Evolutionary conservation across 1,140 invertebrate genomes (phyloP).

Genomic region (Calliopsis andreniformis): DNA sequence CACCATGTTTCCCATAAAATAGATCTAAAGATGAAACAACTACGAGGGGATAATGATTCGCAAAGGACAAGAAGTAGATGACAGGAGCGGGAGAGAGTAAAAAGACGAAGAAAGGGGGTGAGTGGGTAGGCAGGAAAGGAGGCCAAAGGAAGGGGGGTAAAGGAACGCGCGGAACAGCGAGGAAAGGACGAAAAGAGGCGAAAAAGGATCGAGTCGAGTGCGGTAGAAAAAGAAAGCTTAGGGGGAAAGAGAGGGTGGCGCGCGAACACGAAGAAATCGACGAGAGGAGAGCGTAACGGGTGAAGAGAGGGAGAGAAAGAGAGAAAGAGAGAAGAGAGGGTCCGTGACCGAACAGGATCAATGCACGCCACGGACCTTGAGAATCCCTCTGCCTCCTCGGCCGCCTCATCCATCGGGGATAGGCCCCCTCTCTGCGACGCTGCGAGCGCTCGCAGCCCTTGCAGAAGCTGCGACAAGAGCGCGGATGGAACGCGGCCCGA

Average conservation of each 20-base stretch:
- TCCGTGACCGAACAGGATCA: constrained; percentile 80
- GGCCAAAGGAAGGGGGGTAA: background rate
- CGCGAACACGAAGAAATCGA: constrained; percentile 29
- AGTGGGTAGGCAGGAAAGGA: background rate
- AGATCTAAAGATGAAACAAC: too few relatives aligned
- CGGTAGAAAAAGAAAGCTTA: constrained; percentile 1
- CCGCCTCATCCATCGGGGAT: constrained; percentile 46
- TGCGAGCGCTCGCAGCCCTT: constrained; percentile 42
- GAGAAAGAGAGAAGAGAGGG: constrained; percentile 64
- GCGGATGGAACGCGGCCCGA: constrained; percentile 21
- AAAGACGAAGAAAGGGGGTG: background rate
- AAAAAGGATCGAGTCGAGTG: background rate
- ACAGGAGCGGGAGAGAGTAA: background rate
- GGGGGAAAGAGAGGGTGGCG: constrained; percentile 30
- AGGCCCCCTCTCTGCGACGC: constrained; percentile 27
- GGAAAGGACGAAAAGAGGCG: background rate
- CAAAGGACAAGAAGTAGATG: too few relatives aligned
- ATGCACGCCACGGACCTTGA: constrained; percentile 80
- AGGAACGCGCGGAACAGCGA: background rate
- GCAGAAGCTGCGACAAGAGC: constrained; percentile 37
- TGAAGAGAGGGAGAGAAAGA: constrained; percentile 17
- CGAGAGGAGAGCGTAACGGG: constrained; percentile 16
- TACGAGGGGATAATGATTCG: constrained; percentile 18
- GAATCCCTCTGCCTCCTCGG: constrained; percentile 54
- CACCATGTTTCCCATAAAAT: too few relatives aligned